Evolutionary conservation across 2,888 invertebrate genomes (phyloP), one percentile per base, ranked within the genome.

Genomic region (Ceriagrion tenellum): DNA sequence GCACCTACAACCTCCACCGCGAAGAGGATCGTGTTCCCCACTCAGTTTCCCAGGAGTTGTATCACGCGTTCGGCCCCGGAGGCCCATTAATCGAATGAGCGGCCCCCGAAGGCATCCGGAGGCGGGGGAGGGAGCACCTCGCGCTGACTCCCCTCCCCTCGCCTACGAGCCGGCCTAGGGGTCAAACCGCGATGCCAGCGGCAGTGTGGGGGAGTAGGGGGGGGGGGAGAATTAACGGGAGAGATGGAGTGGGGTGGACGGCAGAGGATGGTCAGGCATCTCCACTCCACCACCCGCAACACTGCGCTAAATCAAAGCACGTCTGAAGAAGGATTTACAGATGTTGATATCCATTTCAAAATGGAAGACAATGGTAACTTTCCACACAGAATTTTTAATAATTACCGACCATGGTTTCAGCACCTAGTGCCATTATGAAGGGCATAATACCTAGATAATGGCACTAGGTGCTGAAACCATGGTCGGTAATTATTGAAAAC

Each of bases 41-140:
- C 47, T 47, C 88, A 13, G 88, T 18, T 88, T 88, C 88, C 88
- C 88, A 88, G 88, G 88, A 88, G 88, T 47, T 47, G 47, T 23
- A 40, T 88, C 88, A 88, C 88, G 88, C 88, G 23, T 47, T 40
- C 88, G 88, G 47, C 40, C 88, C 88, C 40, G 47, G 23, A 88
- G 88, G 88, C 23, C 40, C 88, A 88, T 35, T 88, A 88, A 88
- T 88, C 40, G 88, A 69, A 69, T n/a, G 69, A 35, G 18, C 88
- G 88, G 88, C 88, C 69, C n/a, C 69, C 69, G 69, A 4, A 69
- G 23, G 69, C 20, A n/a, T 69, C 69, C 69, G 69, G 26, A 69
- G 23, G 69, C 20, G 69, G 69, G n/a, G 69, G 69, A 0, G 26
- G 26, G 26, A 8, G 3, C 69, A 20, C 26, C 69, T 69, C 69